Evolutionary conservation across 53 echinoderm and acorn worm species (phyloP).

Genomic region (Antedon mediterranea): DNA sequence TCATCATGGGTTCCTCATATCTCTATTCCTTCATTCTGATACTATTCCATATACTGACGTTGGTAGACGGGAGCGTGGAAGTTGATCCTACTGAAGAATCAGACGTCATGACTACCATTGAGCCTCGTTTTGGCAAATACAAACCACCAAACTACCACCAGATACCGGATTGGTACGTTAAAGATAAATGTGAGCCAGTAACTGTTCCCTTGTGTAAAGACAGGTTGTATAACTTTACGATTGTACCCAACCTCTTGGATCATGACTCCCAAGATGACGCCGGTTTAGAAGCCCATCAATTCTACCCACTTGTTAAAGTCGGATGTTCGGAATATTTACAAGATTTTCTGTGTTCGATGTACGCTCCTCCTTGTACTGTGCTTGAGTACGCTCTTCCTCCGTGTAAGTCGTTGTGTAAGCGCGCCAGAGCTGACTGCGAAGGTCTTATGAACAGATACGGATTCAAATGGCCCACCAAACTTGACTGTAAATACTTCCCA

Average conservation of each 20-base stretch:
- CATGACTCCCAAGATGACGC: conserved; percentile 5
- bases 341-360: conserved; percentile 3
- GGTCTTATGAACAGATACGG: conserved; percentile 4
- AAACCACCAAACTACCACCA: no score
- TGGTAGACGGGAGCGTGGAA: no score
- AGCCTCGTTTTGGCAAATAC: no score
- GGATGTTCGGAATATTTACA: neutral
- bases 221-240: neutral
- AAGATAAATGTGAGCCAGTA: conserved; percentile 1
- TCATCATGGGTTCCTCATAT: no score
- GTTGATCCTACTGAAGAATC: no score
- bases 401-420: neutral
- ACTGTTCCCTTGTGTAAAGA: conserved; percentile 9
- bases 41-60: no score
- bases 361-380: conserved; percentile 7
- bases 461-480: neutral
- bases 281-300: conserved; percentile 5
- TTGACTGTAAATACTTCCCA: conserved; percentile 3
- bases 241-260: neutral
- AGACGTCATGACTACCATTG: no score
- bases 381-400: neutral
- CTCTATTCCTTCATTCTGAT: no score
- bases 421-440: neutral
- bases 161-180: no score
- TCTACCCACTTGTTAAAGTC: conserved; percentile 8